Conservation (phyloP, 2,113 vertebrate species). For the Solea solea region DNA sequence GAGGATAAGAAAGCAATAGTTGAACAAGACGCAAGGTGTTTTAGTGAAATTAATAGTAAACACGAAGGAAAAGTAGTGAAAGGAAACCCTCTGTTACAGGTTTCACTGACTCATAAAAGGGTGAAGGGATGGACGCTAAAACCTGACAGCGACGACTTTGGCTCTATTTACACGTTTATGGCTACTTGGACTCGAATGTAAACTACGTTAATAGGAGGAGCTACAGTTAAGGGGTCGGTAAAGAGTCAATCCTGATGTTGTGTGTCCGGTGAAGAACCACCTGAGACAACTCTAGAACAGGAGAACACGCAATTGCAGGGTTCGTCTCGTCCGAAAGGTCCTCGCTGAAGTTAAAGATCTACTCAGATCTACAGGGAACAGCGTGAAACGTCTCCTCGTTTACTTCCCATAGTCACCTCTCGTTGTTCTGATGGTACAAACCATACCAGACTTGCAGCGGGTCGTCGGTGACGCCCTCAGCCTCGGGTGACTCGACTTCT, state of each 20-base stretch:
- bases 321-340: background rate
- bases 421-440: background rate
- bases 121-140: background rate
- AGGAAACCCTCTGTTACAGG: too few species aligned
- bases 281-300: background rate
- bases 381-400: slow-evolving; percentile 8
- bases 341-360: background rate
- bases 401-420: background rate
- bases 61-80: too few species aligned
- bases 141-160: background rate
- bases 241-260: background rate
- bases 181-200: slow-evolving; percentile 47
- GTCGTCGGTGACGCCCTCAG: background rate
- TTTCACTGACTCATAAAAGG: too few species aligned
- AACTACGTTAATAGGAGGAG: slow-evolving; percentile 22
- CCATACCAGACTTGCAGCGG: background rate
- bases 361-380: slow-evolving; percentile 24
- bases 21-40: too few species aligned
- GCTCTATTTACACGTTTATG: slow-evolving; percentile 31
- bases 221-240: slow-evolving; percentile 24
- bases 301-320: background rate
- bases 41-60: too few species aligned
- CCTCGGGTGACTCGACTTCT: background rate
- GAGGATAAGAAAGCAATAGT: too few species aligned
- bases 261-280: too few species aligned